Base-by-base conservation (phyloP, 2,797 vertebrate species). In the Strix occidentalis region DNA sequence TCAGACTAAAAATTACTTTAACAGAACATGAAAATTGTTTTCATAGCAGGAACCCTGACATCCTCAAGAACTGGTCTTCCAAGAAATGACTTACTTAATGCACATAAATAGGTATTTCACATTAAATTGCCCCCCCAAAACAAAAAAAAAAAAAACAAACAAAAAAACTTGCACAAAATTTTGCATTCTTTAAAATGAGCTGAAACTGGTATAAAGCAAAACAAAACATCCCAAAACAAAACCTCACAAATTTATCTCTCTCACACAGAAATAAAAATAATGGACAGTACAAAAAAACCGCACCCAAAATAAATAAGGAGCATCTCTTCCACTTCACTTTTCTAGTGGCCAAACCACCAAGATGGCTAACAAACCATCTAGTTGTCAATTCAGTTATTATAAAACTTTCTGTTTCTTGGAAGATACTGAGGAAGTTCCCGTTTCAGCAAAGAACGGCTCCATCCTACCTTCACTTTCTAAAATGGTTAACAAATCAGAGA, bases 1-100 rank as follows among this genome's bases (percentile, higher is more conserved):
- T 37, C 45, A 75, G 90, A 87, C 70, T 83, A 56, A 81, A 95
- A 95, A 84, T 57, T 46, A 86, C 70, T 94, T 90, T 65, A 74
- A 89, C 64, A 83, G 93, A 93, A 93, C 53, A 35, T 3, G 25
- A 63, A 88, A 81, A 29, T 35, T 66, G n/a, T 41, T 90, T 39
- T 18, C 54, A 19, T 5, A 66, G 48, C 51, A 89, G 56, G 48
- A 85, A 54, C 11, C 23, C 60, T 33, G 29, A 50, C 29, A 65
- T 92, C 41, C 57, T 89, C 60, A 92, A 69, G 33, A 88, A 50
- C 16, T 33, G 35, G 60, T 93, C 37, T 95, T 80, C 69, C 72
- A 93, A 87, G 53, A 94, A 93, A 28, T 31, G 0, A 89, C 13
- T 43, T 70, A 53, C 70, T 82, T 89, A 76, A 86, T 23, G 51